A percentile compares a stretch with the other conserved stretches of the same genome.
Conservation (phyloP, 2,113 vertebrate genomes). For the Clupea harengus region DNA sequence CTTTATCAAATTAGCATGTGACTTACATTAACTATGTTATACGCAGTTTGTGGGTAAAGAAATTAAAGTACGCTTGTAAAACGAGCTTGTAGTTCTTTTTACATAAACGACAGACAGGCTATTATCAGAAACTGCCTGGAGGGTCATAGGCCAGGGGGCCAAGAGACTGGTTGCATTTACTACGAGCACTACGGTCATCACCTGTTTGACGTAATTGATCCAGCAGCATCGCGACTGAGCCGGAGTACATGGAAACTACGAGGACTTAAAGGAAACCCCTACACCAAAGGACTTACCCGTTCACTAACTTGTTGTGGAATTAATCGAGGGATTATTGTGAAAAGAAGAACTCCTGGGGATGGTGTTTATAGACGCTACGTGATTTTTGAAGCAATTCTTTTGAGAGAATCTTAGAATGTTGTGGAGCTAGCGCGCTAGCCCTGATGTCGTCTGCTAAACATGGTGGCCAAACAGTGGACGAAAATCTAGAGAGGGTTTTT, state of each 20-base stretch:
- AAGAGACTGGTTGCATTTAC: constrained; percentile 25
- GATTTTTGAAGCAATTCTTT: not conserved
- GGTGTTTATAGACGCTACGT: constrained; percentile 8
- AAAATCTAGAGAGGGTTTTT: constrained; percentile 38
- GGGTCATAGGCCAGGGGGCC: not conserved
- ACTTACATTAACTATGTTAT: too few species aligned
- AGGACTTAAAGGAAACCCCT: constrained; percentile 47
- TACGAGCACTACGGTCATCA: constrained; percentile 59
- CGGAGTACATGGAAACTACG: constrained; percentile 43
- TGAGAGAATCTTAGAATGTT: not conserved
- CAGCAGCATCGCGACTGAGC: constrained; percentile 58
- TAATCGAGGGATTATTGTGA: not conserved
- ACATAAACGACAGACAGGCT: not conserved
- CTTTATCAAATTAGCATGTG: too few species aligned
- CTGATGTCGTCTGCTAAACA: constrained; percentile 60
- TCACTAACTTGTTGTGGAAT: not conserved
- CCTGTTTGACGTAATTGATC: constrained; percentile 61
- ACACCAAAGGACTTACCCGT: not conserved
- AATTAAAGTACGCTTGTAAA: too few species aligned
- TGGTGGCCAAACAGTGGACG: constrained; percentile 62
- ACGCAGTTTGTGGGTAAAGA: too few species aligned
- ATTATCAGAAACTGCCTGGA: not conserved
- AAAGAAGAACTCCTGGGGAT: constrained; percentile 28
- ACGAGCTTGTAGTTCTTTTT: not conserved
- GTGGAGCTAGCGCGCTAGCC: constrained; percentile 22